These are phyloP conservation scores for Pseudorhiza aurosa DNA, from an alignment of 30 jellyfish, hydroid and myxozoan species.

Conservation along the genomic window DNA sequence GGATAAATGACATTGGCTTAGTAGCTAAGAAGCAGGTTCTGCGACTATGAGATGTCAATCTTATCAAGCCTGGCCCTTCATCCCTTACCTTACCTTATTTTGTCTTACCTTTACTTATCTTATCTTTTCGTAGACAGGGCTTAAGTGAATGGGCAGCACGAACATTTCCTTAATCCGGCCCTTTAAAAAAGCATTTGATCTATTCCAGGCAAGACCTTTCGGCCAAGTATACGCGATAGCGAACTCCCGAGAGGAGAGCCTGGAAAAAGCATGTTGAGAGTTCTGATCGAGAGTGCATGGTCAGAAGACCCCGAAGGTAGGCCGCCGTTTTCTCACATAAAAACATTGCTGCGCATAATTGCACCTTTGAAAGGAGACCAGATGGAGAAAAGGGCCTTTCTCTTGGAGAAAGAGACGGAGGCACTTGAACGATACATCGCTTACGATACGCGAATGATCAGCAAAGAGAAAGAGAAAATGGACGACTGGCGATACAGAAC, in stretches of 20 bases:
- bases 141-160: no score
- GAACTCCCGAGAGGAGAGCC: slow-evolving; percentile 80
- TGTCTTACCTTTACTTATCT: no score
- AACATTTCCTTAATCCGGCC: no score
- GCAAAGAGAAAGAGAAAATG: slow-evolving; percentile 66
- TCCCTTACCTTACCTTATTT: no score
- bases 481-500: slow-evolving; percentile 66
- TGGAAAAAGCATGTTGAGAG: slow-evolving; percentile 66
- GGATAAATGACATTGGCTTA: no score
- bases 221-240: slow-evolving; percentile 66
- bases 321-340: slow-evolving; percentile 81
- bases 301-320: slow-evolving; percentile 81
- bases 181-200: no score
- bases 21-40: no score
- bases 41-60: no score
- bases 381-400: slow-evolving; percentile 74
- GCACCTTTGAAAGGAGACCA: slow-evolving; percentile 87
- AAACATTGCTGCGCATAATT: slow-evolving; percentile 44
- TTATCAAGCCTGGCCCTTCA: no score
- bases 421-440: slow-evolving; percentile 80
- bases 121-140: no score
- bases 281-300: slow-evolving; percentile 91
- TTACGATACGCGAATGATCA: slow-evolving; percentile 74
- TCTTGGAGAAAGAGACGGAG: slow-evolving; percentile 87
- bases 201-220: slow-evolving; percentile 61